These are phyloP conservation scores for Condylura cristata DNA, from an alignment of 2,113 vertebrate species.

Conservation along the genomic window DNA sequence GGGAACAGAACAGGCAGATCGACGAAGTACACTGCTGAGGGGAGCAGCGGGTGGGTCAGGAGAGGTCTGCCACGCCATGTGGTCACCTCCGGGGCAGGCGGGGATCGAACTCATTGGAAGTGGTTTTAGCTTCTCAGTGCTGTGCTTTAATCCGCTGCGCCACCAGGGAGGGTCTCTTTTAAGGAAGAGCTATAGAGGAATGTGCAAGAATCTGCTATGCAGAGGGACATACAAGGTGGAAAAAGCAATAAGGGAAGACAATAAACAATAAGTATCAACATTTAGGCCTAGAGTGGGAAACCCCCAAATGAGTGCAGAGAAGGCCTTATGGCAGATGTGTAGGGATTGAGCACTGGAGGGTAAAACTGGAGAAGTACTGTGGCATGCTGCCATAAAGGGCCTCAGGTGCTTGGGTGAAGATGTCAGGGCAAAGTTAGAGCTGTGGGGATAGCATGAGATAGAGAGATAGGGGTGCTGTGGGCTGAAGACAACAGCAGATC, in stretches of 20 bases:
- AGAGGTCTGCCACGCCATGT: no score
- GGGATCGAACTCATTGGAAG: no score
- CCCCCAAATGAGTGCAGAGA: neutral
- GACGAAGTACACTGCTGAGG: no score
- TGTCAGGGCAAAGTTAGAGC: neutral
- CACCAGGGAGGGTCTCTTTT: no score
- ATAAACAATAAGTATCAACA: no score
- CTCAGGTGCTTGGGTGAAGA: neutral
- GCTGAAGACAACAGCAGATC: neutral
- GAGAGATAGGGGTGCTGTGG: neutral
- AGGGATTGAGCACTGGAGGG: neutral
- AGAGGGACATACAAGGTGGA: neutral
- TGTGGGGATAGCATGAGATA: no score
- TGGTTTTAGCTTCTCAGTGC: no score
- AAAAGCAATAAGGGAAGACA: neutral
- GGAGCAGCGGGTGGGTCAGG: no score
- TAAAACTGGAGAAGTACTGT: neutral
- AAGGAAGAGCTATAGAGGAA: neutral
- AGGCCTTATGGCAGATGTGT: neutral
- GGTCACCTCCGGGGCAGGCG: no score
- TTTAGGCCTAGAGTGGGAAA: neutral
- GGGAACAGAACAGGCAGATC: no score
- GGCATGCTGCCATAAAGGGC: neutral
- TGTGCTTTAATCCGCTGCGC: no score
- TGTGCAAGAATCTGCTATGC: neutral